Percentiles rank a stretch among this genome's conserved stretches.
phyloP scores from a whole-genome alignment of 2,888 invertebrate genomes.

The Drosophila recens region DNA sequence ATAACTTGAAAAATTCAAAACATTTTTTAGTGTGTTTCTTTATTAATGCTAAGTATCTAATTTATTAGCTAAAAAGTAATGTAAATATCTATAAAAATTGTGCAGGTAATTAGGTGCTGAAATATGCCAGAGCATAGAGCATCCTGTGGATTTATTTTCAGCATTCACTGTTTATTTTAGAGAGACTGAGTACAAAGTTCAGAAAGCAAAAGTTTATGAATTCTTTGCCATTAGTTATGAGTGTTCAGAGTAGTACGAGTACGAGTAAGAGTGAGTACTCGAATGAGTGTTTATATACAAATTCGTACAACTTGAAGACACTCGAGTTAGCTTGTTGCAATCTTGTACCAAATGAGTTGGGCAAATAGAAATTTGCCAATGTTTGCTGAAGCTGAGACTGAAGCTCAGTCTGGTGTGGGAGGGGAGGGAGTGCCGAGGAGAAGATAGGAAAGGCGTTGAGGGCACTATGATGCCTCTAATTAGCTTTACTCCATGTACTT shows the following conservation, averaged over 20 bases:
- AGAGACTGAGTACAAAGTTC: constrained; percentile 52
- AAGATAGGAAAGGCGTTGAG: constrained; percentile 7
- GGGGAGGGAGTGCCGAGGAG: constrained; percentile 9
- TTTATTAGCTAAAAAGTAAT: constrained; percentile 47
- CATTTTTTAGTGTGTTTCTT: constrained; percentile 20
- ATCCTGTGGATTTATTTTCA: constrained; percentile 53
- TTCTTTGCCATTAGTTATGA: constrained; percentile 67
- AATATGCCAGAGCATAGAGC: constrained; percentile 43
- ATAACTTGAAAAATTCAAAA: constrained; percentile 10
- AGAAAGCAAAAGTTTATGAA: constrained; percentile 43
- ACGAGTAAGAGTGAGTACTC: constrained; percentile 18
- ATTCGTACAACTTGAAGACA: constrained; percentile 38
- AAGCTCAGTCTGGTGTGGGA: background rate
- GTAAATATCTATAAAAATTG: constrained; percentile 42
- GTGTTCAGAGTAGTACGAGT: constrained; percentile 35
- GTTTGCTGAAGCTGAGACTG: constrained; percentile 39
- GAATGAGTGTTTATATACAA: constrained; percentile 13
- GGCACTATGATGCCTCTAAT: constrained; percentile 74
- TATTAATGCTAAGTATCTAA: constrained; percentile 45
- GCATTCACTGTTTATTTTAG: constrained; percentile 35
- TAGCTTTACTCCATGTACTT: constrained; percentile 50
- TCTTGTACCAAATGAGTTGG: constrained; percentile 70
- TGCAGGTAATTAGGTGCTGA: constrained; percentile 72
- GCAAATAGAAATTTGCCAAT: constrained; percentile 78
- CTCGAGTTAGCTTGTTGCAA: constrained; percentile 71